phyloP scores from a whole-genome alignment of 1,140 invertebrate species.

The Saccostrea cuccullata region DNA sequence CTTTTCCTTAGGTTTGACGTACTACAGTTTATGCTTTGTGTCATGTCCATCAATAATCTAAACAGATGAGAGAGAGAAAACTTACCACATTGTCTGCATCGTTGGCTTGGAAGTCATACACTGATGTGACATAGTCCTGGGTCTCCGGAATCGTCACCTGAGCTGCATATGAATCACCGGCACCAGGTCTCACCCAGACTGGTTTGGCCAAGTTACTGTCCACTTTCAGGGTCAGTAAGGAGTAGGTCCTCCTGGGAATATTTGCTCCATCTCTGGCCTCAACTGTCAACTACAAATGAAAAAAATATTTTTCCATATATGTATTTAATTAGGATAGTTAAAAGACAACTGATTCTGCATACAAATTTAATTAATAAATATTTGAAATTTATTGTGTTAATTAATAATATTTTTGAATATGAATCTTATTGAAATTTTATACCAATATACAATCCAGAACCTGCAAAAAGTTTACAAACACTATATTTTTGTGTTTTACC shows the following conservation, averaged over 20 bases:
- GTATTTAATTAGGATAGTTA: too few relatives aligned
- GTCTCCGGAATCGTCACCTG: conserved; percentile 60
- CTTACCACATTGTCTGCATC: conserved; percentile 61
- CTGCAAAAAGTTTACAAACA: too few relatives aligned
- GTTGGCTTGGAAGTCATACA: conserved; percentile 56
- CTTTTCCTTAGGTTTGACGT: too few relatives aligned
- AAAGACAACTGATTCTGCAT: too few relatives aligned
- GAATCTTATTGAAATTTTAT: too few relatives aligned
- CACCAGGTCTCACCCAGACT: conserved; percentile 83
- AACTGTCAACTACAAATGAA: conserved; percentile 54
- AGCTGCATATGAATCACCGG: conserved; percentile 38
- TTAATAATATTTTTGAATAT: too few relatives aligned
- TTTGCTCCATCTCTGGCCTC: conserved; percentile 58
- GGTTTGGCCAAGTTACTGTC: conserved; percentile 86
- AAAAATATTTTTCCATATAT: not conserved
- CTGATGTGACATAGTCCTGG: conserved; percentile 39
- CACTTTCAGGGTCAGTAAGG: conserved; percentile 87
- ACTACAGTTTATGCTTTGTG: too few relatives aligned
- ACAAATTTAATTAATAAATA: too few relatives aligned
- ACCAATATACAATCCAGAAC: too few relatives aligned
- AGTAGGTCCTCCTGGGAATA: conserved; percentile 42
- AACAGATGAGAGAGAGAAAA: not conserved
- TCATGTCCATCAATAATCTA: not conserved
- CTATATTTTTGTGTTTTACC: too few relatives aligned
- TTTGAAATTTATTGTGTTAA: too few relatives aligned